Base-by-base conservation (phyloP, 1,140 invertebrate species). In the Pseudomyrmex dendroicus region DNA sequence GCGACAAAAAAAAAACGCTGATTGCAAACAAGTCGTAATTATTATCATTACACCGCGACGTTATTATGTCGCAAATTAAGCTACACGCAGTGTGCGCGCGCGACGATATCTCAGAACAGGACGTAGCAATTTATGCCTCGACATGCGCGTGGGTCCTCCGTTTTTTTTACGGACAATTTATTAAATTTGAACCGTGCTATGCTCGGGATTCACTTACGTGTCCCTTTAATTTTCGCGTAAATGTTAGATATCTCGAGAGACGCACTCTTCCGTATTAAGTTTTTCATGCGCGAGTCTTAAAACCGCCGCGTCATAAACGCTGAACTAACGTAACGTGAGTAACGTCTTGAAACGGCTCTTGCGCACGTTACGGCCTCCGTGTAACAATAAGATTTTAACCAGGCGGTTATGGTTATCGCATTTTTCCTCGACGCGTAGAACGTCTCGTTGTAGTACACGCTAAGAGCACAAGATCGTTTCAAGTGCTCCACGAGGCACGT, bases 391-490 rank as follows among this genome's bases (percentile, higher is more conserved):
- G 66, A 80, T 72, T 80, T 80, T 72, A 80, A 80, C 76, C 46
- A 48, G 54, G 66, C 76, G 66, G 54, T 80, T 80, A 50, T 80
- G 22, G 9, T 68, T 17, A 56, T 46, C 66, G 66, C 76, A 80
- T 80, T 80, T 80, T 80, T 35, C 59, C 54, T 13, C 20, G 54
- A 20, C 64, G 17, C 63, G 63, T 35, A 22, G 35, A 35, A 12
- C 54, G n/a, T 59, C 44, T 15, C 54, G 54, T 48, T 72, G 76
- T 72, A 50, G 66, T 48, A 80, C 66, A 72, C 66, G 76, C 76
- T 80, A 80, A 80, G 56, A 80, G 76, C 76, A 80, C 66, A 59
- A 50, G 76, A 80, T 80, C 76, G 76, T 80, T 80, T 72, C 76
- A 59, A 80, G 76, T 78, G 67, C 78, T 74, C 48, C 59, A n/a